Evolutionary conservation across 2,797 vertebrate genomes (phyloP).

Genomic region (Tokudaia muenninki): DNA sequence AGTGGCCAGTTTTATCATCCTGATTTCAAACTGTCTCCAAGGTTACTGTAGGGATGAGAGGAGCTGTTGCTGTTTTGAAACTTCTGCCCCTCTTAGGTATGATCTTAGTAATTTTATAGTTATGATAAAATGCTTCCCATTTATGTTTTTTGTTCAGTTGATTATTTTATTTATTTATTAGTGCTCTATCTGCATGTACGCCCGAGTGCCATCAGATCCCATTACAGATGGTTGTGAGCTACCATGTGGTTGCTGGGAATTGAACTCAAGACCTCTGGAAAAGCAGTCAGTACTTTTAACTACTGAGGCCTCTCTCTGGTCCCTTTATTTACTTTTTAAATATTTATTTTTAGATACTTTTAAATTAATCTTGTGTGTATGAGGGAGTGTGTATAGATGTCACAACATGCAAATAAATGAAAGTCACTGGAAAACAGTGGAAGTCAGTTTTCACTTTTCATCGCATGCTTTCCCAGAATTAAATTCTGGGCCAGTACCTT

Average conservation of each 20-base stretch:
- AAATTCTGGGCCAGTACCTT: background rate
- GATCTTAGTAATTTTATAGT: background rate
- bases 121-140: slow-evolving; percentile 37
- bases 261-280: background rate
- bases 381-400: background rate
- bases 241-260: background rate
- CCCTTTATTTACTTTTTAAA: background rate
- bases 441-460: background rate
- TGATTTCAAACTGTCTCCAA: slow-evolving; percentile 37
- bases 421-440: background rate
- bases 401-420: too few relatives aligned
- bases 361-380: background rate
- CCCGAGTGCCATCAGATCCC: background rate
- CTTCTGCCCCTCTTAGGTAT: background rate
- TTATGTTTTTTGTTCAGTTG: background rate
- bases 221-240: background rate
- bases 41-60: slow-evolving; percentile 15
- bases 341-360: background rate
- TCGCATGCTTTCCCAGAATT: too few relatives aligned
- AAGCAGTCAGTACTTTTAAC: background rate
- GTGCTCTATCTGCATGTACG: background rate
- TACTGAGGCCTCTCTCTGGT: background rate
- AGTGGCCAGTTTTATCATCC: slow-evolving; percentile 38
- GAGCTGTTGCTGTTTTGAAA: background rate
- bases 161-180: background rate